Evolutionary conservation across 2,888 invertebrate genomes (phyloP).

Genomic region (Operophtera brumata): DNA sequence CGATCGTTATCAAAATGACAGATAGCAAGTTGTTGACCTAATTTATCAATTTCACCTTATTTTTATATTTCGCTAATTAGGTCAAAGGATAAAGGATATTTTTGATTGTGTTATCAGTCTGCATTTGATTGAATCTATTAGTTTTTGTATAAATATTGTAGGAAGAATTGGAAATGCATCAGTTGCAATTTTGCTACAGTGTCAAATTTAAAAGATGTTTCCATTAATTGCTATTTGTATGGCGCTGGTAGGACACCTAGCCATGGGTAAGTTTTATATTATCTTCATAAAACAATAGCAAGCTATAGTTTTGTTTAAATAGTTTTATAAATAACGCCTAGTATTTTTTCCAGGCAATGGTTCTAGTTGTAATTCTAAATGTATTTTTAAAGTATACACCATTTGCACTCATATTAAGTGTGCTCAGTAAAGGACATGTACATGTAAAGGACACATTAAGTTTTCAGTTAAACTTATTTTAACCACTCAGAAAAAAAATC

Average conservation of each 20-base stretch:
- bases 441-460: too few relatives aligned
- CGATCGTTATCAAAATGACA: too few relatives aligned
- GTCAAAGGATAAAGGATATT: constrained; percentile 1
- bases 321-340: too few relatives aligned
- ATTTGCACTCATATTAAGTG: too few relatives aligned
- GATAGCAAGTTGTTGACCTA: neutral
- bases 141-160: constrained; percentile 14
- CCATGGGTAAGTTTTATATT: constrained; percentile 1
- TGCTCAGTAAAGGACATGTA: too few relatives aligned
- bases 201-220: constrained; percentile 7
- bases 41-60: constrained; percentile 1
- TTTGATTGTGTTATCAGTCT: neutral
- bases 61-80: neutral
- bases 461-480: too few relatives aligned
- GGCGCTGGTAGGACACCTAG: neutral
- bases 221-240: neutral
- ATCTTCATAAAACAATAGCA: too few relatives aligned
- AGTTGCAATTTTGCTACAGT: constrained; percentile 4
- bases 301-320: too few relatives aligned
- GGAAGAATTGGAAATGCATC: constrained; percentile 1
- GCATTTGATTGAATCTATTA: constrained; percentile 4
- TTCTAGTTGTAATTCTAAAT: too few relatives aligned
- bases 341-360: too few relatives aligned
- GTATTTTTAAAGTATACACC: too few relatives aligned
- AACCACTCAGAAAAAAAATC: too few relatives aligned